Percentiles rank a stretch among this genome's conserved stretches.
phyloP scores from a whole-genome alignment of 2,888 invertebrate species.

The Hyposoter didymator region DNA sequence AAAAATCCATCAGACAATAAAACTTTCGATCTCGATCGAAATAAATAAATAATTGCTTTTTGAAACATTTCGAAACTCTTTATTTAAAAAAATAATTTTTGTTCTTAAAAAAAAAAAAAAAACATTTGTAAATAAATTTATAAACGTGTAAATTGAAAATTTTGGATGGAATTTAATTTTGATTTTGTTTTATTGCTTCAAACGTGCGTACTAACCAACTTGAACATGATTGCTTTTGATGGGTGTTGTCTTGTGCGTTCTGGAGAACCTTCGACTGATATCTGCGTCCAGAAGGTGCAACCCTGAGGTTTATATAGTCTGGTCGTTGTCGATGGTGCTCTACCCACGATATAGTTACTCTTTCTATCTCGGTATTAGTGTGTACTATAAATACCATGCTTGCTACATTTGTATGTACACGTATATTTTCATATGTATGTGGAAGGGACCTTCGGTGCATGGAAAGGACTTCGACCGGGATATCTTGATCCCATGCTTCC shows the following conservation, averaged over 20 bases:
- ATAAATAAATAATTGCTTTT: not conserved
- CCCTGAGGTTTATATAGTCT: constrained; percentile 77
- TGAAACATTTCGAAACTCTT: not conserved
- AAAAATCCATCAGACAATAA: not conserved
- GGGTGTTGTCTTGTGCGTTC: constrained; percentile 72
- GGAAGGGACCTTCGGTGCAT: constrained; percentile 69
- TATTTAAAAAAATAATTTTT: not conserved
- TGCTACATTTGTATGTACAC: constrained; percentile 1
- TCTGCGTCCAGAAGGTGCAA: constrained; percentile 72
- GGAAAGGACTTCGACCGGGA: constrained; percentile 49
- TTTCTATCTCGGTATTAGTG: constrained; percentile 59
- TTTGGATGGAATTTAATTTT: not conserved
- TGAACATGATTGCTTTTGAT: constrained; percentile 86
- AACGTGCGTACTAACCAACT: constrained; percentile 85
- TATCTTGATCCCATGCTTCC: constrained; percentile 47
- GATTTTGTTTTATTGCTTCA: not conserved
- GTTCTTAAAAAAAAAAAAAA: not conserved
- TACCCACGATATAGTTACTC: constrained; percentile 60
- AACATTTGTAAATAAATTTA: not conserved
- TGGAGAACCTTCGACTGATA: constrained; percentile 79
- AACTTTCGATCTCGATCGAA: not conserved
- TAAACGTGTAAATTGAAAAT: not conserved
- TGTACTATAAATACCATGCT: constrained; percentile 34
- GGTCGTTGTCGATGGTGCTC: constrained; percentile 54
- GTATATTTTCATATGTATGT: not conserved